phyloP scores from a whole-genome alignment of 2,888 invertebrate genomes.

The Buathra laborator region DNA sequence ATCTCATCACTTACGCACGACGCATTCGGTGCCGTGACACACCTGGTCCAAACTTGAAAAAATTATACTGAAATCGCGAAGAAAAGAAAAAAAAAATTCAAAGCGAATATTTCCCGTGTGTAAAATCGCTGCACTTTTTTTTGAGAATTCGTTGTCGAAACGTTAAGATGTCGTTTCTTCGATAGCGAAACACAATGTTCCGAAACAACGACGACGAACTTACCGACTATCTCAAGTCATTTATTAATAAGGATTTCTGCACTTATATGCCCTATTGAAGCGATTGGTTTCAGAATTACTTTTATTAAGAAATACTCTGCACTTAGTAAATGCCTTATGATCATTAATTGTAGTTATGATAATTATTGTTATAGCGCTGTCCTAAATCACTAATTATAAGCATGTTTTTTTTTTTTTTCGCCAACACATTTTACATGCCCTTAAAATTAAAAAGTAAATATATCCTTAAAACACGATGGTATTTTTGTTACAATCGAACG shows the following conservation, averaged over 20 bases:
- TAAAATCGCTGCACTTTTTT: too few relatives aligned
- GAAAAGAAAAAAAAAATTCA: too few relatives aligned
- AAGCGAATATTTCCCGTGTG: too few relatives aligned
- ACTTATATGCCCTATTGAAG: not conserved
- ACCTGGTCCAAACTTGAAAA: too few relatives aligned
- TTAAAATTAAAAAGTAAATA: slow-evolving; percentile 84
- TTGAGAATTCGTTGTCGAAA: too few relatives aligned
- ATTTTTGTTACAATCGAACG: slow-evolving; percentile 73
- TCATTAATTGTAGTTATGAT: slow-evolving; percentile 84
- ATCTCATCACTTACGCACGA: too few relatives aligned
- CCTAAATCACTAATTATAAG: slow-evolving; percentile 84
- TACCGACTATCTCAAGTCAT: not conserved
- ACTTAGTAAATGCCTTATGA: slow-evolving; percentile 85
- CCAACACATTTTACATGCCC: slow-evolving; percentile 85
- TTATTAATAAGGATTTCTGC: not conserved
- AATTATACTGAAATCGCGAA: too few relatives aligned
- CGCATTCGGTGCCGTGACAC: too few relatives aligned
- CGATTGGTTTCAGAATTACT: slow-evolving; percentile 82
- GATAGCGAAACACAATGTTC: too few relatives aligned
- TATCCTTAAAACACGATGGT: slow-evolving; percentile 82
- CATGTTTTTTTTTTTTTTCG: slow-evolving; percentile 77
- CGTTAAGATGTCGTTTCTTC: too few relatives aligned
- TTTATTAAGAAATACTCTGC: slow-evolving; percentile 86
- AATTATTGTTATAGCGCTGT: slow-evolving; percentile 85
- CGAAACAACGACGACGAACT: not conserved